Conservation (phyloP, 2,888 invertebrate genomes). For the Sepiola atlantica region DNA sequence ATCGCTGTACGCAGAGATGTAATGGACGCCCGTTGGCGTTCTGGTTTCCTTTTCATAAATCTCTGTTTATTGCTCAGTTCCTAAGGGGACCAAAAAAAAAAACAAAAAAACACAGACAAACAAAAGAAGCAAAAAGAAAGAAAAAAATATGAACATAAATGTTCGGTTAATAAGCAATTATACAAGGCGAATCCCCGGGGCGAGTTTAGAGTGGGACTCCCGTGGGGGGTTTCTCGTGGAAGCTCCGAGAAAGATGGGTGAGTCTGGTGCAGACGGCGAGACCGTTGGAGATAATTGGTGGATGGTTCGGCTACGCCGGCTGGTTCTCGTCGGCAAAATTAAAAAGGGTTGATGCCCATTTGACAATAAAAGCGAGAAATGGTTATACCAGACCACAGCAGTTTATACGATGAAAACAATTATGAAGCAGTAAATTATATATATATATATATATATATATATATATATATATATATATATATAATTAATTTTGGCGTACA, state of each 20-base stretch:
- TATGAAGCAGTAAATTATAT: neutral
- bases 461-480: neutral
- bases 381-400: neutral
- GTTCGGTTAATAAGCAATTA: neutral
- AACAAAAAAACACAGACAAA: neutral
- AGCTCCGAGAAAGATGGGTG: too few species aligned
- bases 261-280: neutral
- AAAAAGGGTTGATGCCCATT: neutral
- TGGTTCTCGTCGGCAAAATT: neutral
- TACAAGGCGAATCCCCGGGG: neutral
- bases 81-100: too few species aligned
- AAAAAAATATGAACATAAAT: neutral
- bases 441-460: neutral
- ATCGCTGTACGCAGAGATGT: too few species aligned
- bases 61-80: too few species aligned
- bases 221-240: neutral
- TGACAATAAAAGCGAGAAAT: neutral
- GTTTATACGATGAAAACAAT: neutral
- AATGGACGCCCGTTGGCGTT: too few species aligned
- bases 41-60: too few species aligned
- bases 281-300: neutral
- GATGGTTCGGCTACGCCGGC: neutral
- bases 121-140: neutral
- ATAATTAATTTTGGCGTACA: neutral
- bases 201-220: neutral